Base-by-base conservation (phyloP, 2,113 vertebrate species). In the Ageneiosus marmoratus region DNA sequence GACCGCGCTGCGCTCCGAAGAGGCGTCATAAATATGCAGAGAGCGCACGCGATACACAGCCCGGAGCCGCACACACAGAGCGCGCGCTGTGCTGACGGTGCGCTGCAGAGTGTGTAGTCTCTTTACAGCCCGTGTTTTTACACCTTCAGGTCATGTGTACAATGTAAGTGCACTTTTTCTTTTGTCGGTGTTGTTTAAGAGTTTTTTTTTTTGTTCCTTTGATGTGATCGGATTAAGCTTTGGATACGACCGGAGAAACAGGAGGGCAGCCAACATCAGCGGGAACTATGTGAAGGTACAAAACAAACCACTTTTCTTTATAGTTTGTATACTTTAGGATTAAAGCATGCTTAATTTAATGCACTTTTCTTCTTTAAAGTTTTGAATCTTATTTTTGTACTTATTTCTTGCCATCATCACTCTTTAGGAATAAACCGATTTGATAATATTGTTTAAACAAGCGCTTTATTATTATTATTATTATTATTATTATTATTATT, bases 261-360 rank as follows among this genome's bases (percentile, higher is more conserved):
- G 16, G 63, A 22, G 72, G 32, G 72, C 87, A 87, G 87, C 91
- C 88, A 88, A 87, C 90, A 88, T 91, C 90, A 89, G 86, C 86
- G 48, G 76, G 79, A 81, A 88, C 90, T 92, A 92, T 92, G 93
- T 94, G 93, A 94, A 95, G 93, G 94, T 94, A 94, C 93, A 92
- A 2, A 74, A 72, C 13, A 37, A 74, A 65, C 41, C 48, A 46
- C 37, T 82, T 41, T 11, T 72, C 6, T 55, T 22, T 76, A 15
- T 18, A 7, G 11, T n/a, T 16, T 22, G 15, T 32, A 3, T 11
- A 22, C 3, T 24, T 55, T 76, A 2, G 15, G 72, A 2, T 22
- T 76, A 55, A 34, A 76, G 6, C 27, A 32, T 22, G 53, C 16
- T 53, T 51, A 41, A 2, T 41, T 53, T 34, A 20, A 75, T 75